Evolutionary conservation across 2,113 vertebrate species (phyloP).

Genomic region (Ahaetulla prasina): DNA sequence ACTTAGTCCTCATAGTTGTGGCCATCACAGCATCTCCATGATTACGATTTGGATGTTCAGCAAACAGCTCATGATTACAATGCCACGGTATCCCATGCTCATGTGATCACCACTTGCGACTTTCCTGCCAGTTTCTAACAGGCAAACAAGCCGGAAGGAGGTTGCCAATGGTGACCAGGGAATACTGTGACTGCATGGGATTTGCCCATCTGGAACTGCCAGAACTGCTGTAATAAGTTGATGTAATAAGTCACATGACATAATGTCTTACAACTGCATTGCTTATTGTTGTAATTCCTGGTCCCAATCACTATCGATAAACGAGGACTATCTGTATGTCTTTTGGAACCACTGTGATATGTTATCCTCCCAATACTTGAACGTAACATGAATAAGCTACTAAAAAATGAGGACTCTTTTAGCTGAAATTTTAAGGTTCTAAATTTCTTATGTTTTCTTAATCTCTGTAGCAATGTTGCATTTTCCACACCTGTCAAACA

Average conservation of each 20-base stretch:
- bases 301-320: not conserved
- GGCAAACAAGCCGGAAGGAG: not conserved
- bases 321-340: not conserved
- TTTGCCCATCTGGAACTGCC: not conserved
- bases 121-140: not conserved
- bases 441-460: not conserved
- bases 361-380: not conserved
- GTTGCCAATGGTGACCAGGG: not conserved
- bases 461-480: constrained; percentile 56
- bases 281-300: not conserved
- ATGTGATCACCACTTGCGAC: not conserved
- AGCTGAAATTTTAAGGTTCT: not conserved
- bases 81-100: not conserved
- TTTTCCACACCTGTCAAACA: constrained; percentile 53
- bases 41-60: not conserved
- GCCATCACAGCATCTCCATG: not conserved
- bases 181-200: not conserved
- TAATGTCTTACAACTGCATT: not conserved
- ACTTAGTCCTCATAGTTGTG: not conserved
- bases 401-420: not conserved
- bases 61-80: not conserved
- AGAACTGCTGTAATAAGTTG: not conserved
- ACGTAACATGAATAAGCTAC: not conserved
- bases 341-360: not conserved
- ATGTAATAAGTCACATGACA: not conserved